These are phyloP conservation scores for Perca fluviatilis DNA, from an alignment of 2,113 vertebrate species.

Conservation along the genomic window DNA sequence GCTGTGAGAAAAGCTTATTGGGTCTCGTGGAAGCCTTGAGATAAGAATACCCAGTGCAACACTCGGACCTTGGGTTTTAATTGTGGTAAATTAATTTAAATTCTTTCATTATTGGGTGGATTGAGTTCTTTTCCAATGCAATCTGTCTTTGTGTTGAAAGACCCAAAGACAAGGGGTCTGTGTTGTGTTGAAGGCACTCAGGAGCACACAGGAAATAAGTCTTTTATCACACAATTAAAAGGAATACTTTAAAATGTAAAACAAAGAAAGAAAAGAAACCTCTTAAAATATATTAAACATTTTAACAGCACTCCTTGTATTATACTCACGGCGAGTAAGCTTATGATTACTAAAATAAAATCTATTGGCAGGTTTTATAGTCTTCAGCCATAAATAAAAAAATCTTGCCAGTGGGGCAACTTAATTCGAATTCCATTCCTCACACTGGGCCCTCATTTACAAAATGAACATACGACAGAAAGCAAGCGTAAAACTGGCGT, in stretches of 20 bases:
- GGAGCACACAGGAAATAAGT: slow-evolving; percentile 6
- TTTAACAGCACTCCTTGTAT: not conserved
- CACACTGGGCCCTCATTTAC: not conserved
- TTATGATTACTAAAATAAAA: slow-evolving; percentile 13
- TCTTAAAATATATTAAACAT: not conserved
- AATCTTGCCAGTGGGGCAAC: not conserved
- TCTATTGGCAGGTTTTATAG: slow-evolving; percentile 8
- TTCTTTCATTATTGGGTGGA: slow-evolving; percentile 22
- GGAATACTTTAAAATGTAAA: not conserved
- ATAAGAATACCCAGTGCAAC: slow-evolving; percentile 41
- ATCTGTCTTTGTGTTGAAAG: slow-evolving; percentile 16
- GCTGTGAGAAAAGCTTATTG: slow-evolving; percentile 51
- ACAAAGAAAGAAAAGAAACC: not conserved
- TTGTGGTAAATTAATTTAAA: slow-evolving; percentile 35
- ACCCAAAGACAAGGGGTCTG: too few species aligned
- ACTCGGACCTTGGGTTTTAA: slow-evolving; percentile 43
- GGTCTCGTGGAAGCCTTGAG: slow-evolving; percentile 39
- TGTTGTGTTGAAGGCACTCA: not conserved
- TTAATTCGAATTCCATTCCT: slow-evolving; percentile 33
- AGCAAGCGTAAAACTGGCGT: too few species aligned
- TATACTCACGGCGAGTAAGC: not conserved
- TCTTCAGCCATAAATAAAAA: not conserved
- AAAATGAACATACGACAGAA: too few species aligned
- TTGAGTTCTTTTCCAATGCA: slow-evolving; percentile 13
- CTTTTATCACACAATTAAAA: slow-evolving; percentile 13